Evolutionary conservation across 2,113 vertebrate genomes (phyloP), one percentile per base, ranked within the genome.

Genomic region (Azemiops feae): DNA sequence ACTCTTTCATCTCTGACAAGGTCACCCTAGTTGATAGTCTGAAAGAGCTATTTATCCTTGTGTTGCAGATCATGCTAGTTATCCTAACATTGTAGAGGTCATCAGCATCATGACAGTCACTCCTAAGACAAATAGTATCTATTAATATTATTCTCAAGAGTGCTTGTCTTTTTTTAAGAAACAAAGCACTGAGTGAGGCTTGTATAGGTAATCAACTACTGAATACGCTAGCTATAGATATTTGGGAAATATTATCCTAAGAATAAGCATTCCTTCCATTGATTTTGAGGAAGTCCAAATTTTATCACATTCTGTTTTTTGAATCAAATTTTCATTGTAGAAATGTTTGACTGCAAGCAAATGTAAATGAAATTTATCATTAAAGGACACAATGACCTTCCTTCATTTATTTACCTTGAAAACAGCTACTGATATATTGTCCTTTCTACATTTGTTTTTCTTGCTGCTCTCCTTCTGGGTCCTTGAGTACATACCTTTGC

Each of bases 81-180:
- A 91, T 60, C 69, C 43, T 91, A 91, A 81, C 64, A 58, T 52
- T 39, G 34, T 91, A 85, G 86, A 60, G 93, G n/a, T 92, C 69
- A 85, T 89, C 88, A 88, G 25, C 64, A 91, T 47, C 91, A 54
- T 60, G 64, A 93, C 87, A 91, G 53, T 85, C 69, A 64, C 54
- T 93, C 74, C 69, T 58, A 91, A 81, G 85, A 81, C 89, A 94
- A 89, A 91, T 91, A 53, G 20, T 88, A 91, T 27, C 91, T 89
- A 93, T 85, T 91, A 87, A 88, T 88, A 54, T 50, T 39, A 89
- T 60, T 74, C 86, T 58, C 89, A 53, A 55, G 87, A 64, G 55
- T 45, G 74, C 39, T 25, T 25, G 5, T 55, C 12, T 88, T 69
- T 85, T 74, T 45, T 86, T 23, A 22, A 52, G 50, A 69, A 60